These are phyloP conservation scores for Numenius phaeopus DNA, from an alignment of 2,797 vertebrate species.

Conservation along the genomic window DNA sequence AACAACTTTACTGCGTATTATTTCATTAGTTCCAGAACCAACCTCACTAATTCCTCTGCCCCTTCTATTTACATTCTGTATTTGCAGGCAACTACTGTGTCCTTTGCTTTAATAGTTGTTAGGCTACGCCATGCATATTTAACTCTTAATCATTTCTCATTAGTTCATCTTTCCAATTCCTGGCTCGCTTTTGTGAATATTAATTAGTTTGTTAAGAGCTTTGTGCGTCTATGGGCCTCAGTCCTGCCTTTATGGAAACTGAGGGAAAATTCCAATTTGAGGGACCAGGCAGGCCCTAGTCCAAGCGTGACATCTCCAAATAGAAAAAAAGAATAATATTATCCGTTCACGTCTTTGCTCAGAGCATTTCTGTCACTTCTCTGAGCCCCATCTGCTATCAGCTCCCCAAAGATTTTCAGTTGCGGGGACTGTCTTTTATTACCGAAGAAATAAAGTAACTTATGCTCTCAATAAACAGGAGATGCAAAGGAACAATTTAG, in stretches of 20 bases:
- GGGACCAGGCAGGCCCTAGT: not conserved
- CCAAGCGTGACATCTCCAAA: not conserved
- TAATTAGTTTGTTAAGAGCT: slow-evolving; percentile 52
- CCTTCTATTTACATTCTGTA: slow-evolving; percentile 40
- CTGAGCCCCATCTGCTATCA: not conserved
- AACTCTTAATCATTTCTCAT: slow-evolving; percentile 71
- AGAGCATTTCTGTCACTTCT: not conserved
- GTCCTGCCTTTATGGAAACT: not conserved
- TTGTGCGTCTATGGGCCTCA: not conserved
- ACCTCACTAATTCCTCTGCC: slow-evolving; percentile 46
- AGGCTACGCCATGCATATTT: slow-evolving; percentile 66
- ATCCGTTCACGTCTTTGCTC: not conserved
- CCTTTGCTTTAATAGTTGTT: slow-evolving; percentile 50
- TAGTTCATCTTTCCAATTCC: slow-evolving; percentile 54
- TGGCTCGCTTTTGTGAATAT: slow-evolving; percentile 54
- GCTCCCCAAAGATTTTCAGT: not conserved
- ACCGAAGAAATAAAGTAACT: not conserved
- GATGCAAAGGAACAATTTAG: not conserved
- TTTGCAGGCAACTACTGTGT: slow-evolving; percentile 57
- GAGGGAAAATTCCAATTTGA: not conserved
- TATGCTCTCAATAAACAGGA: not conserved
- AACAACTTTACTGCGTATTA: slow-evolving; percentile 53
- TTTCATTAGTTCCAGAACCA: slow-evolving; percentile 53
- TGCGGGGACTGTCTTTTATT: not conserved
- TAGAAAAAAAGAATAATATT: not conserved